phyloP scores from a whole-genome alignment of 2,113 vertebrate species.

The Amphilophus citrinellus region DNA sequence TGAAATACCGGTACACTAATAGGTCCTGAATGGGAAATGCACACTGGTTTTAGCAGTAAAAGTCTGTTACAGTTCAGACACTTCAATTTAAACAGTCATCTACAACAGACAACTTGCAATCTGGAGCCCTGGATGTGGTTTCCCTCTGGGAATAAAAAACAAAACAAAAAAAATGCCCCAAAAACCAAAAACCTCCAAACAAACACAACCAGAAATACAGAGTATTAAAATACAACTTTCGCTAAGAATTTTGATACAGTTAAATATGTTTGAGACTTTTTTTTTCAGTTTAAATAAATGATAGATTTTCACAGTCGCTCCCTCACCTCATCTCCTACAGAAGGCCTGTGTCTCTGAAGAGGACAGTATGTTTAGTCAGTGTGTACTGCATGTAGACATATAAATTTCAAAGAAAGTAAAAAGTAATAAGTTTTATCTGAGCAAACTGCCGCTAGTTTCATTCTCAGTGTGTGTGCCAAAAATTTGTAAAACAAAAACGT shows the following conservation, averaged over 20 bases:
- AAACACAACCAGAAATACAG: too few relatives aligned
- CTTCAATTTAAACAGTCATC: background rate
- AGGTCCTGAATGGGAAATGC: background rate
- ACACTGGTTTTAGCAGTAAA: background rate
- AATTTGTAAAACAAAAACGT: too few relatives aligned
- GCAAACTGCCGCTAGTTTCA: accelerated
- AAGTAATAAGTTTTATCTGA: background rate
- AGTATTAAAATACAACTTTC: too few relatives aligned
- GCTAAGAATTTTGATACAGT: too few relatives aligned
- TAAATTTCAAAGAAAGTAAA: accelerated
- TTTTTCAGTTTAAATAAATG: background rate
- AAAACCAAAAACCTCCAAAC: too few relatives aligned
- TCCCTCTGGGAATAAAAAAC: background rate
- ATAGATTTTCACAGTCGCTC: accelerated
- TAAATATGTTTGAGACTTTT: too few relatives aligned
- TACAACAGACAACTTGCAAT: background rate
- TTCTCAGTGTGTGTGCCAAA: too few relatives aligned
- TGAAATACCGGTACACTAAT: accelerated
- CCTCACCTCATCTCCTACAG: too few relatives aligned
- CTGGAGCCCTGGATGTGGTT: background rate
- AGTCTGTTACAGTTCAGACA: background rate
- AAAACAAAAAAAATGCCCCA: too few relatives aligned
- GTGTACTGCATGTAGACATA: accelerated
- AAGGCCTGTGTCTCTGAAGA: background rate
- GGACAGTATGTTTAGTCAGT: background rate